Evolutionary conservation across 2,888 invertebrate genomes (phyloP).

Genomic region (Lepetodrilus schrolli): DNA sequence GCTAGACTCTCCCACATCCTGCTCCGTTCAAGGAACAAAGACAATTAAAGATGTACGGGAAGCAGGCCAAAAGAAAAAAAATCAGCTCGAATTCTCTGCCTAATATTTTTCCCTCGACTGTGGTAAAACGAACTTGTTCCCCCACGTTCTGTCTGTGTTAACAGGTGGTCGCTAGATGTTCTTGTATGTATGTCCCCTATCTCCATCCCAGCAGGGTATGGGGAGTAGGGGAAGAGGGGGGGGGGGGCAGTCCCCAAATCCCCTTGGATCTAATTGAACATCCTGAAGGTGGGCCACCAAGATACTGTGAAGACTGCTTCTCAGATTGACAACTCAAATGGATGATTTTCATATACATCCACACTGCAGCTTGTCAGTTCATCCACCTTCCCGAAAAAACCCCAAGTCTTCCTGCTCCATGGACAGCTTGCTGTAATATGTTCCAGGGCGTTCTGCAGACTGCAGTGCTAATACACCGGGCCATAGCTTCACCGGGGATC

Average conservation of each 20-base stretch:
- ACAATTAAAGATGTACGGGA: conserved; percentile 16
- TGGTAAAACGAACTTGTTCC: conserved; percentile 19
- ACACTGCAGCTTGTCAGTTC: not conserved
- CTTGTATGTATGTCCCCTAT: no score
- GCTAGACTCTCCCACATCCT: no score
- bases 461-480: not conserved
- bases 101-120: not conserved
- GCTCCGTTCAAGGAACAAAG: no score
- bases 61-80: not conserved
- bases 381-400: conserved; percentile 1
- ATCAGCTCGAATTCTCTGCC: not conserved
- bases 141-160: not conserved
- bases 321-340: not conserved
- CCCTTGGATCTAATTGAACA: not conserved
- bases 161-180: conserved; percentile 24
- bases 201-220: not conserved
- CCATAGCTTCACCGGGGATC: not conserved
- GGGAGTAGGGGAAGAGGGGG: not conserved
- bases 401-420: not conserved
- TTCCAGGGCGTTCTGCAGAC: not conserved
- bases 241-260: not conserved
- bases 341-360: not conserved
- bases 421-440: not conserved
- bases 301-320: not conserved
- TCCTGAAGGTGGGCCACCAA: not conserved